Percentiles rank a stretch among this genome's conserved stretches.
These are phyloP conservation scores for Ceratosolen solmsi DNA, from an alignment of 1,140 invertebrate species.

Conservation along the genomic window DNA sequence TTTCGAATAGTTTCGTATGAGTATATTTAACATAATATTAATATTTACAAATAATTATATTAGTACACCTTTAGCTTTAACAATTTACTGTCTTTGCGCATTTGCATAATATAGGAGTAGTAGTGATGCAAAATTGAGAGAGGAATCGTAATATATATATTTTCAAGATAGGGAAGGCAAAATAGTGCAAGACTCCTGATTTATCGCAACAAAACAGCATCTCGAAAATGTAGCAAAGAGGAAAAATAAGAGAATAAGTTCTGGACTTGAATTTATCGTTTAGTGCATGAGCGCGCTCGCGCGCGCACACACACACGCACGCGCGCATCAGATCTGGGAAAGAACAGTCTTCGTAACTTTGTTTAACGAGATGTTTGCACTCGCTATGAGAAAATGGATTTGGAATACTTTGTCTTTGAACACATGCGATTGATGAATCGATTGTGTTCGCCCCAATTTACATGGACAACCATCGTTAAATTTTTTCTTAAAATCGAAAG, in stretches of 20 bases:
- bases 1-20: no score
- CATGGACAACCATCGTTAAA: background rate
- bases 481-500: background rate
- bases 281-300: no score
- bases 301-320: background rate
- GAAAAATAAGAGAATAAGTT: background rate
- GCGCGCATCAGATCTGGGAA: background rate
- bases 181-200: background rate
- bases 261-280: constrained; percentile 8
- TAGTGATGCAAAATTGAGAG: no score
- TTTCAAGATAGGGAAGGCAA: no score
- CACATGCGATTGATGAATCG: background rate
- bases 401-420: background rate
- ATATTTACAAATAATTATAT: no score
- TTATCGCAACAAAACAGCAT: background rate
- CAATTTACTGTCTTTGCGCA: no score
- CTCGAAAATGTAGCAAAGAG: no score
- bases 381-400: background rate
- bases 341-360: background rate
- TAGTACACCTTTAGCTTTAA: no score
- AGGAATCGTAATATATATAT: no score
- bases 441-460: background rate
- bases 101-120: no score
- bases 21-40: no score
- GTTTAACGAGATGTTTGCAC: background rate